Percentiles rank a stretch among this genome's conserved stretches.
phyloP scores from a whole-genome alignment of 2,888 invertebrate genomes.

The Blera fallax region DNA sequence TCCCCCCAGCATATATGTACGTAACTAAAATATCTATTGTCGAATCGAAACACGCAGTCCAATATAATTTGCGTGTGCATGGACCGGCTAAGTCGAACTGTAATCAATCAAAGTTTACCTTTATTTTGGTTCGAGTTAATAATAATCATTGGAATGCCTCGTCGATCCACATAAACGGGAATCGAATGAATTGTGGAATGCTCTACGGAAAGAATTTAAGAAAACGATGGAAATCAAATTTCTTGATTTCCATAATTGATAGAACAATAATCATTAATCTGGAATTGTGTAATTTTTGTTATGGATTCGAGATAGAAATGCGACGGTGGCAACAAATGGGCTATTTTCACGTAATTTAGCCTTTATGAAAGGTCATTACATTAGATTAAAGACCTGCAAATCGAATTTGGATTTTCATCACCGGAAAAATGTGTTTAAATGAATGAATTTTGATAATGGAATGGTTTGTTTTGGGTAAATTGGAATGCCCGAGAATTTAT shows the following conservation, averaged over 20 bases:
- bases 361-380: slow-evolving; percentile 16
- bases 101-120: slow-evolving; percentile 22
- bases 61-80: slow-evolving; percentile 9
- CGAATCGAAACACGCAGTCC: slow-evolving; percentile 17
- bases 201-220: neutral
- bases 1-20: too few species aligned
- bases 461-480: too few species aligned
- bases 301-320: neutral
- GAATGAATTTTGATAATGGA: neutral
- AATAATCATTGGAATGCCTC: neutral
- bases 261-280: slow-evolving; percentile 24
- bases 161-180: neutral
- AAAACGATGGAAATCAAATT: neutral
- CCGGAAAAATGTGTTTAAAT: neutral
- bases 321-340: neutral
- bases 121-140: neutral
- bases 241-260: slow-evolving; percentile 27
- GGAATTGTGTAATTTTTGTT: slow-evolving; percentile 33
- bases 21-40: neutral
- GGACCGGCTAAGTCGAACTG: neutral
- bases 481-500: too few species aligned
- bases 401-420: neutral
- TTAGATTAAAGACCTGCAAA: slow-evolving; percentile 9
- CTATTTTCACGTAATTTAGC: slow-evolving; percentile 36
- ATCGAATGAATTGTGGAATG: neutral